A percentile compares a stretch with the other conserved stretches of the same genome.
Conservation (phyloP, 1,140 invertebrate species). For the Procambarus virginalis region DNA sequence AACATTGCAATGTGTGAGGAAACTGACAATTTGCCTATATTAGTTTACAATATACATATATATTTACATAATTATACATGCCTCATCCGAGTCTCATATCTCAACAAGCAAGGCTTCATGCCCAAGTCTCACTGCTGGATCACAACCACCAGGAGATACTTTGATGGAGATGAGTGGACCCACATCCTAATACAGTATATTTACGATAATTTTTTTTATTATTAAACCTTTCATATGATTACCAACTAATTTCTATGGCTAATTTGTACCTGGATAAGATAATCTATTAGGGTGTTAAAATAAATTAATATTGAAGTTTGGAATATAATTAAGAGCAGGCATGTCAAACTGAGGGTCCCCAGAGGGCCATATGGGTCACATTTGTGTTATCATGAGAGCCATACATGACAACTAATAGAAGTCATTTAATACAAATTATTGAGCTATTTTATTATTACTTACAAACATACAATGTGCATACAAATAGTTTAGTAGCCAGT, state of each 20-base stretch:
- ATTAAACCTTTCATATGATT: not conserved
- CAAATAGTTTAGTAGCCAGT: no score
- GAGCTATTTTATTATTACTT: no score
- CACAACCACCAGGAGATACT: not conserved
- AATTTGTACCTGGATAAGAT: conserved; percentile 29
- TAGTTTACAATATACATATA: not conserved
- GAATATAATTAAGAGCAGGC: no score
- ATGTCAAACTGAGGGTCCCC: no score
- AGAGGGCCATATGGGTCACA: no score
- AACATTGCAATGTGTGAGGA: not conserved
- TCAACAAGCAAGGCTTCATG: not conserved
- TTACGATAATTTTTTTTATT: not conserved
- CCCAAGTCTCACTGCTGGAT: not conserved
- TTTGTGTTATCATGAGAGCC: no score
- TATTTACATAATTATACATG: not conserved
- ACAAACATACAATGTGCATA: no score
- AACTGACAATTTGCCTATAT: not conserved
- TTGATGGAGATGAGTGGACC: not conserved
- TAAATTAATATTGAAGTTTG: no score
- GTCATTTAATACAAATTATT: no score
- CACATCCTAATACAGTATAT: not conserved
- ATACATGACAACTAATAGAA: no score
- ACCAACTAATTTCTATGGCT: conserved; percentile 16
- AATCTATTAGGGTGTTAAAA: not conserved
- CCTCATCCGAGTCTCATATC: no score